A percentile compares a stretch with the other conserved stretches of the same genome.
Conservation (phyloP, 2,797 vertebrate genomes). For the Hippocampus kuda region DNA sequence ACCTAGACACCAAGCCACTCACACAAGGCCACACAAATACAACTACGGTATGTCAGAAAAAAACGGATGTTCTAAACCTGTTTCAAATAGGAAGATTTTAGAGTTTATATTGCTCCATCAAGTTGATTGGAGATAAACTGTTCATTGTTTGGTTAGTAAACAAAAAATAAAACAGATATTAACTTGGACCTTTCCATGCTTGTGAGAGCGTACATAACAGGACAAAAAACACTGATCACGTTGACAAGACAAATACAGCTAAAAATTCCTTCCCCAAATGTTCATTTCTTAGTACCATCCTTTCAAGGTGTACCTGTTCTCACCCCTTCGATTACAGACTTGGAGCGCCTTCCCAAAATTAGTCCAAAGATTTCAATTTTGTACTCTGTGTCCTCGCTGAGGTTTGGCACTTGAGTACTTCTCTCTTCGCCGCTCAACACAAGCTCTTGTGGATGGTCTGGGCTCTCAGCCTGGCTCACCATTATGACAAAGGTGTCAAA, state of each 20-base stretch:
- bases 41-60: neutral
- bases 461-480: slow-evolving; percentile 70
- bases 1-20: slow-evolving; percentile 7
- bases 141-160: slow-evolving; percentile 35
- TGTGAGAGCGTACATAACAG: neutral
- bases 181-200: neutral
- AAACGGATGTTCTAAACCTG: slow-evolving; percentile 3
- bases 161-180: slow-evolving; percentile 5
- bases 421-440: slow-evolving; percentile 75
- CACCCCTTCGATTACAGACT: slow-evolving; percentile 71
- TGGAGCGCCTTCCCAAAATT: slow-evolving; percentile 75
- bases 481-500: slow-evolving; percentile 89
- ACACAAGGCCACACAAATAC: slow-evolving; percentile 17
- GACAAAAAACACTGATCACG: slow-evolving; percentile 11
- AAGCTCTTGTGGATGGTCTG: slow-evolving; percentile 70
- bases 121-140: slow-evolving; percentile 13
- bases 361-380: slow-evolving; percentile 81
- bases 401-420: slow-evolving; percentile 67
- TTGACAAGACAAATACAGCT: slow-evolving; percentile 12
- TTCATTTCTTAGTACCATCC: neutral
- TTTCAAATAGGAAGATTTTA: neutral
- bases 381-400: slow-evolving; percentile 82
- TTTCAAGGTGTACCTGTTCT: slow-evolving; percentile 81
- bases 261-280: slow-evolving; percentile 11
- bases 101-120: neutral